Evolutionary conservation across 2,888 invertebrate species (phyloP).

Genomic region (Danaus chrysippus): DNA sequence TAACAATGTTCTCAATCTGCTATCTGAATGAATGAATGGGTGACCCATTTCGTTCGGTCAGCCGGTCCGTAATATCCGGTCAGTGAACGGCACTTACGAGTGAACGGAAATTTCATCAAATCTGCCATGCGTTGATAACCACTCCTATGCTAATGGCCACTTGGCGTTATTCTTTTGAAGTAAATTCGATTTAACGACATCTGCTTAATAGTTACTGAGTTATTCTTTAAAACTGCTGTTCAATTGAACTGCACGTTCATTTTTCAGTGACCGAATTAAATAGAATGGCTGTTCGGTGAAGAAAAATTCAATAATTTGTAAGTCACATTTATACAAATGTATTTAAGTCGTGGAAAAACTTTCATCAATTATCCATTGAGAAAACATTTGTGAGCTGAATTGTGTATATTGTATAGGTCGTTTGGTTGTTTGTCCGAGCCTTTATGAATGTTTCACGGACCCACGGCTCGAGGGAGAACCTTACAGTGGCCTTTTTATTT

Average conservation of each 20-base stretch:
- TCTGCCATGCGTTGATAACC: constrained; percentile 41
- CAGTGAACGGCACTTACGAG: constrained; percentile 39
- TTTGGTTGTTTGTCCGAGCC: constrained; percentile 2
- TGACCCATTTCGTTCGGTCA: constrained; percentile 41
- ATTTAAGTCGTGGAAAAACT: no score
- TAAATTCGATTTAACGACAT: not conserved
- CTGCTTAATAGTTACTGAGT: not conserved
- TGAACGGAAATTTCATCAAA: constrained; percentile 46
- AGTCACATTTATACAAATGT: no score
- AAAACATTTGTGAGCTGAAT: constrained; percentile 1
- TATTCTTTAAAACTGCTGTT: no score
- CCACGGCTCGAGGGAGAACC: not conserved
- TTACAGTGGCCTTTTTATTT: constrained; percentile 5
- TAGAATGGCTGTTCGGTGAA: no score
- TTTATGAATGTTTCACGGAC: constrained; percentile 6
- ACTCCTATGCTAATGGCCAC: constrained; percentile 36
- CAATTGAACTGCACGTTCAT: no score
- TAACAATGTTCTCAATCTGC: constrained; percentile 20
- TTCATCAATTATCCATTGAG: not conserved
- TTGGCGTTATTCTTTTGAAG: constrained; percentile 19
- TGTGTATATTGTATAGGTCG: constrained; percentile 1
- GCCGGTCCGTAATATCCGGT: constrained; percentile 44
- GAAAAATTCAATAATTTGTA: no score
- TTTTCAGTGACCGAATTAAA: no score
- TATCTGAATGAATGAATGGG: constrained; percentile 35